These are phyloP conservation scores for Pseudopodoces humilis DNA, from an alignment of 2,113 vertebrate species.

Conservation along the genomic window DNA sequence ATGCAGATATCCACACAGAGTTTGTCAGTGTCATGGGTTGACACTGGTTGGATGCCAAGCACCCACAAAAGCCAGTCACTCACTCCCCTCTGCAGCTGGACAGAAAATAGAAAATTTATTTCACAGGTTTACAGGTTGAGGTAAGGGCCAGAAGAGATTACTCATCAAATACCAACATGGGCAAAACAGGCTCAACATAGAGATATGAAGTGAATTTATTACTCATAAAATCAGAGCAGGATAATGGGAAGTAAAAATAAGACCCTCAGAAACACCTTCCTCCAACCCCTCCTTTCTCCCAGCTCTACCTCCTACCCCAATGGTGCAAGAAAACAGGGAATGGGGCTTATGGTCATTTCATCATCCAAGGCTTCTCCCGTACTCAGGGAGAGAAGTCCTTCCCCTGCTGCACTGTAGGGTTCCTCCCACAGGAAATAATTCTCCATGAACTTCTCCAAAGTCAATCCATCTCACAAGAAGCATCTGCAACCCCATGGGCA, in stretches of 20 bases:
- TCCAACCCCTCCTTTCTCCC: neutral
- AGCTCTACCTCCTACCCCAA: neutral
- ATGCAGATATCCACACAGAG: neutral
- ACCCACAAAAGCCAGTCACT: neutral
- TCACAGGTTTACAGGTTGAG: neutral
- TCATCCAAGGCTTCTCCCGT: neutral
- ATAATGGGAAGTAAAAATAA: neutral
- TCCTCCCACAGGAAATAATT: neutral
- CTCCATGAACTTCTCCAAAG: accelerated
- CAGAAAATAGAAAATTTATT: neutral
- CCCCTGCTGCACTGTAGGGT: accelerated
- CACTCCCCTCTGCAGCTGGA: neutral
- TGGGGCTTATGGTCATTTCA: neutral
- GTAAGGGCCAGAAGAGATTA: neutral
- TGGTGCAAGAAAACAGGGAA: neutral
- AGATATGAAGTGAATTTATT: neutral
- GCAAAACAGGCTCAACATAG: neutral
- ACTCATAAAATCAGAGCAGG: neutral
- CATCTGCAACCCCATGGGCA: neutral
- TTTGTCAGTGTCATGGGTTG: neutral
- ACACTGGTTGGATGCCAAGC: neutral
- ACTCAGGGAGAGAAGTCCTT: neutral
- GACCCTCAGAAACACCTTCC: neutral
- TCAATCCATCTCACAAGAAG: neutral
- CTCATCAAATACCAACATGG: neutral